Base-by-base conservation (phyloP, 2,113 vertebrate genomes). In the Pimephales promelas region DNA sequence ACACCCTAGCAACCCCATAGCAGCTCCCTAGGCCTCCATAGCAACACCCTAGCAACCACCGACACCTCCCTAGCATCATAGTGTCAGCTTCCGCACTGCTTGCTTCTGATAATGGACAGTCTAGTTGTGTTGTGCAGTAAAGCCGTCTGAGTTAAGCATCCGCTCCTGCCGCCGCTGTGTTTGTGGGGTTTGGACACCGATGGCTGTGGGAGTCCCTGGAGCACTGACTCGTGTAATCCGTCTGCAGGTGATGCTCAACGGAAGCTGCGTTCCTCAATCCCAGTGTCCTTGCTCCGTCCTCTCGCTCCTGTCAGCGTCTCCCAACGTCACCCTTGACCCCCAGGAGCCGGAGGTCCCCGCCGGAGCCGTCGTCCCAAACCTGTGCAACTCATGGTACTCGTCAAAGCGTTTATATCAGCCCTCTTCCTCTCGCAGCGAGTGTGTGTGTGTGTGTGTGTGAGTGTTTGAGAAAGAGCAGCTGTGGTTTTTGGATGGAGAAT, bases 311-410 rank as follows among this genome's bases (percentile, higher is more conserved):
- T 13, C 78, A 10, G 89, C 83, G 85, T 88, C 85, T n/a, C 90
- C 79, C 83, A 95, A 93, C 24, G 18, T 91, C 28, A 92, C 92
- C 18, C 49, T 78, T 10, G 92, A 90, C 7, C 90, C 92, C 74
- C 86, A 61, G 16, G 72, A 84, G 4, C 88, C 85, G 6, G 47
- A 85, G 3, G 68, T 95, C 34, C 83, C 90, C 0, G 87, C 95
- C 0, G 95, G 95, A 78, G 90, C 91, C 0, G 43, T 89, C 26
- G 6, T 96, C 2, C 89, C 88, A 73, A 83, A 92, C 52, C 90
- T 91, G 84, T 98, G 97, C 88, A 96, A 95, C 88, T 91, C 54
- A 71, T 98, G 96, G 97, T 98, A 90, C 52, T 54, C 7, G 2
- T 20, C 18, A 20, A 52, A 20, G 2, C 6, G 28, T 28, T 20